phyloP scores from a whole-genome alignment of 2,888 invertebrate species.

The Cantharis rufa region DNA sequence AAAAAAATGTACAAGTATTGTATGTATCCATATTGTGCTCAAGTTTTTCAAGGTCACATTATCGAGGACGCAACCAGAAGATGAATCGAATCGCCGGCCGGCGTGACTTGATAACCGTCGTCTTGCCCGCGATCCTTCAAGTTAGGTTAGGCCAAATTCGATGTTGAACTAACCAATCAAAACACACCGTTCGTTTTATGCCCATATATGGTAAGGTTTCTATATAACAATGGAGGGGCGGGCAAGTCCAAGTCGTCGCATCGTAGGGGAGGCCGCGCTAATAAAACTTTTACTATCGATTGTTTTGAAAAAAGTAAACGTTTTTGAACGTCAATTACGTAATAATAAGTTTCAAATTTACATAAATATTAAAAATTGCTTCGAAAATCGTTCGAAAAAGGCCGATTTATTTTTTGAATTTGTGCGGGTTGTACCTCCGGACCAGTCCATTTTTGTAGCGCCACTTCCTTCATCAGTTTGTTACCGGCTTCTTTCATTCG shows the following conservation, averaged over 20 bases:
- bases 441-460: constrained; percentile 39
- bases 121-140: constrained; percentile 42
- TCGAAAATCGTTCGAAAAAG: background rate
- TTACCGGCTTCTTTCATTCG: constrained; percentile 53
- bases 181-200: constrained; percentile 70
- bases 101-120: constrained; percentile 39
- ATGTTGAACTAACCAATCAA: constrained; percentile 64
- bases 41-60: constrained; percentile 48
- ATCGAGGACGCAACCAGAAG: constrained; percentile 46
- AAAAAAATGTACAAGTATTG: background rate
- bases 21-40: background rate
- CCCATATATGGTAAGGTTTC: constrained; percentile 81
- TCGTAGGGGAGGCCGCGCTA: constrained; percentile 44
- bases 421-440: constrained; percentile 41
- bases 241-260: constrained; percentile 23
- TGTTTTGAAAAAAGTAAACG: constrained; percentile 30
- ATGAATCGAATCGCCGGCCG: constrained; percentile 46
- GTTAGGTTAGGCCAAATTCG: constrained; percentile 52
- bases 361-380: background rate
- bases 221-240: constrained; percentile 58
- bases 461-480: constrained; percentile 46
- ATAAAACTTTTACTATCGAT: constrained; percentile 13
- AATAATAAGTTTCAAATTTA: constrained; percentile 18
- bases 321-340: constrained; percentile 26
- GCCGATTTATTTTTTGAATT: constrained; percentile 43